Conservation (phyloP, 1,140 invertebrate genomes). For the Pissodes strobi region DNA sequence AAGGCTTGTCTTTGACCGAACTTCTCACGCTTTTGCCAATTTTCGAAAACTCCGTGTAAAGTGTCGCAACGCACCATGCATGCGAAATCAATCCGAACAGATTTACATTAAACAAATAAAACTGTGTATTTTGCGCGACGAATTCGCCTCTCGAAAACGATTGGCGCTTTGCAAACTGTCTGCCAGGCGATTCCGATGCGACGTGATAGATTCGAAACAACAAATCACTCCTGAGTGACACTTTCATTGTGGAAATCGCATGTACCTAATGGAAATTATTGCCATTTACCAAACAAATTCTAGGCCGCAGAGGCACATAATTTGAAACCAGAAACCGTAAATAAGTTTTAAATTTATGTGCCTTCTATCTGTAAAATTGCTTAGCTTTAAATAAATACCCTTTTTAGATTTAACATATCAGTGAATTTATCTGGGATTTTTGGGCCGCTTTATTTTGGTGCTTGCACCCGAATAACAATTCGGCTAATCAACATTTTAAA, state of each 20-base stretch:
- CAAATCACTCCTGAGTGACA: conserved; percentile 28
- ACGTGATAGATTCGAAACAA: conserved; percentile 27
- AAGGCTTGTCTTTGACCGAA: no score
- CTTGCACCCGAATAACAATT: no score
- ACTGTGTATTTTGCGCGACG: neutral
- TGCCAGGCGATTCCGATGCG: conserved; percentile 10
- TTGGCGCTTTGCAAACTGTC: conserved; percentile 20
- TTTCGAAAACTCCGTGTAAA: no score
- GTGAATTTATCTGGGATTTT: no score
- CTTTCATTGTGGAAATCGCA: conserved; percentile 29
- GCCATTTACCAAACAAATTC: conserved; percentile 25
- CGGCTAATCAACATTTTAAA: no score
- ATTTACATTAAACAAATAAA: no score
- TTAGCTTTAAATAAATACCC: conserved; percentile 12
- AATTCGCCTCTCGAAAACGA: conserved; percentile 6
- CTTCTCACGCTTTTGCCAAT: no score
- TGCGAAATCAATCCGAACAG: no score
- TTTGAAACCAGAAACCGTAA: conserved; percentile 20
- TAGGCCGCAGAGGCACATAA: conserved; percentile 20
- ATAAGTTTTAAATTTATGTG: conserved; percentile 24
- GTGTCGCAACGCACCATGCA: no score
- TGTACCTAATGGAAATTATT: conserved; percentile 30
- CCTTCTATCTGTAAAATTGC: conserved; percentile 22
- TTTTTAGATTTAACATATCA: neutral
- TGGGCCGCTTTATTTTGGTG: no score